Base-by-base conservation (phyloP, 2,113 vertebrate genomes). In the Ctenodactylus gundi region DNA sequence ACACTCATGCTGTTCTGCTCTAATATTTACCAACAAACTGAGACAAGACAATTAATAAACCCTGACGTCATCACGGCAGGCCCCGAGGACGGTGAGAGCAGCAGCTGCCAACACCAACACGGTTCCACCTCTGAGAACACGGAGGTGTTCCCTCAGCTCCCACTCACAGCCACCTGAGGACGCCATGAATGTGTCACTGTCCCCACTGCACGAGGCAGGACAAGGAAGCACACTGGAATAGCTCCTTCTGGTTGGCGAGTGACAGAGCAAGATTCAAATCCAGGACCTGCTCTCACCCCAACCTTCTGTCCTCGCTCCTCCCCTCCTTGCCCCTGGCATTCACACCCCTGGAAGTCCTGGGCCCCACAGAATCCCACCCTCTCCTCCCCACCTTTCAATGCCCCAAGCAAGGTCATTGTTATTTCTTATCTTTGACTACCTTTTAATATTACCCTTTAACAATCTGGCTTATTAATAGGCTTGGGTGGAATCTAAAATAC, bases 131-230 rank as follows among this genome's bases (percentile, higher is more conserved):
- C 77, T 7, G 3, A 46, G 77, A 49, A 21, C n/a, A 70, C 36
- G 1, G 2, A 7, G 31, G 36, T 2, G 1, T 8, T 18, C 23
- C 6, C 31, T 39, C 44, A 3, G 68, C 29, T 44, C 7, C 1
- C 46, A 34, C 36, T 46, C n/a, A 73, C 65, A 13, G 31, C 46
- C n/a, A 12, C 31, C 64, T 46, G 1, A 11, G 0, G 44, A 65
- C 65, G 57, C 3, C 62, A 67, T 12, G 7, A 7, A 46, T 27
- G 51, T 0, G 51, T 0, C 14, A 20, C 62, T 25, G 7, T 10
- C 20, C 34, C 34, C n/a, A 5, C n/a, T 29, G 11, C 1, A 44
- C 39, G 17, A 29, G 64, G 11, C 7, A 65, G 60, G 39, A 70
- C 34, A 76, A 0, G 0, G 49, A 70, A 7, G 14, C 65, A 41